Base-by-base conservation (phyloP, 2,888 invertebrate species). In the Yponomeuta sedellus region DNA sequence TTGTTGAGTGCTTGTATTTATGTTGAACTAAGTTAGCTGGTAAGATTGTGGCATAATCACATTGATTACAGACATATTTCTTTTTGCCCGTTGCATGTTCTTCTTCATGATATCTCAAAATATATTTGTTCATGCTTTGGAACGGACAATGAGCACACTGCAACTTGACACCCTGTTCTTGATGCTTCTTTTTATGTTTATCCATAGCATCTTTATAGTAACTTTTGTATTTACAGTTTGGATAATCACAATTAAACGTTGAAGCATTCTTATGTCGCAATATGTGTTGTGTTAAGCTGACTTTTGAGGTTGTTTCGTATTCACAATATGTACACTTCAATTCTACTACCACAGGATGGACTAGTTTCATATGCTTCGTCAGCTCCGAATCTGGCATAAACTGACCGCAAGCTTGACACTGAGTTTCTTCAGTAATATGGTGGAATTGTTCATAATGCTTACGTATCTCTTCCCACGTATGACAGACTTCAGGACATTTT, bases 21-120 rank as follows among this genome's bases (percentile, higher is more conserved):
- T 91, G 91, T 66, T 91, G 91, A 0, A 90, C 85, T 67, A 91
- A 74, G 68, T 87, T 89, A 0, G 89, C 89, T 12, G 90, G 90
- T 16, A 89, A 70, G 10, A 86, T 83, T 0, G 91, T 90, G 0
- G 88, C 85, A 66, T 91, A 91, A 28, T 90, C 88, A 70, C 91
- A 91, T 67, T 90, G 81, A 57, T 88, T 81, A 58, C 91, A 91
- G 0, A 73, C 67, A 59, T 91, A 90, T 0, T 82, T 72, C 64
- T 89, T 90, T 28, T 85, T 85, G 0, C 91, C 91, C 0, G 89
- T 88, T 1, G 73, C 70, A 68, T 91, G 91, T 0, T 88, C 88
- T 71, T 90, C 88, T 61, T 88, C 88, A 1, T 91, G 91, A 64
- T 90, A 89, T 61, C 76, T 85, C 20, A 91, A 69, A 10, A 89